phyloP scores from a whole-genome alignment of 2,888 invertebrate genomes.

The Gryllus longicercus region DNA sequence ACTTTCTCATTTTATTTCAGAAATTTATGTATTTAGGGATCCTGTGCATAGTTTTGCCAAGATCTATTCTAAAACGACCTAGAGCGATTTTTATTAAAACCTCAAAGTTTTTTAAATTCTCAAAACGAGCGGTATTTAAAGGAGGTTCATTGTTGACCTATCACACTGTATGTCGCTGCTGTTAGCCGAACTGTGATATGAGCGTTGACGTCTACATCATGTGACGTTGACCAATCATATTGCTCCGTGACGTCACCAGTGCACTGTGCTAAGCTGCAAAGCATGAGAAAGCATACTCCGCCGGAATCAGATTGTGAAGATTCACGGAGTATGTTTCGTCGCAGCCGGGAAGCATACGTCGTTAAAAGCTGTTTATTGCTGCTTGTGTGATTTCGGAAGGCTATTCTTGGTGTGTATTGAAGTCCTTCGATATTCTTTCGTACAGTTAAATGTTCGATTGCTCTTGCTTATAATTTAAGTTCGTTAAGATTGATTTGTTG shows the following conservation, averaged over 20 bases:
- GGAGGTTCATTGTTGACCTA: too few relatives aligned
- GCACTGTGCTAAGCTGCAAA: constrained; percentile 2
- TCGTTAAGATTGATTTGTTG: neutral
- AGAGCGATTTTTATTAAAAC: too few relatives aligned
- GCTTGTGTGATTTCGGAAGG: constrained; percentile 1
- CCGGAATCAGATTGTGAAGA: constrained; percentile 1
- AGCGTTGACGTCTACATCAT: neutral
- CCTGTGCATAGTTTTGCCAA: too few relatives aligned
- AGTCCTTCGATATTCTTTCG: neutral
- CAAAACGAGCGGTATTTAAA: too few relatives aligned
- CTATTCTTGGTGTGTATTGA: neutral
- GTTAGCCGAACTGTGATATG: too few relatives aligned
- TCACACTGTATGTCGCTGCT: too few relatives aligned
- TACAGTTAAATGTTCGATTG: neutral
- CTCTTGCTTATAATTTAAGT: too few relatives aligned
- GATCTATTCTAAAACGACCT: too few relatives aligned
- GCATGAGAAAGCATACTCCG: neutral
- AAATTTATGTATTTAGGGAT: too few relatives aligned
- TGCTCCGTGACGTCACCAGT: neutral
- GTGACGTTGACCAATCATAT: constrained; percentile 5
- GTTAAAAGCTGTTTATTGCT: neutral
- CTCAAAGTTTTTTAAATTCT: too few relatives aligned
- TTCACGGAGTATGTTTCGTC: neutral
- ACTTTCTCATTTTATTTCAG: too few relatives aligned
- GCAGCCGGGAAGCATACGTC: neutral